Base-by-base conservation (phyloP, 2,113 vertebrate species). In the Fulmarus glacialis region DNA sequence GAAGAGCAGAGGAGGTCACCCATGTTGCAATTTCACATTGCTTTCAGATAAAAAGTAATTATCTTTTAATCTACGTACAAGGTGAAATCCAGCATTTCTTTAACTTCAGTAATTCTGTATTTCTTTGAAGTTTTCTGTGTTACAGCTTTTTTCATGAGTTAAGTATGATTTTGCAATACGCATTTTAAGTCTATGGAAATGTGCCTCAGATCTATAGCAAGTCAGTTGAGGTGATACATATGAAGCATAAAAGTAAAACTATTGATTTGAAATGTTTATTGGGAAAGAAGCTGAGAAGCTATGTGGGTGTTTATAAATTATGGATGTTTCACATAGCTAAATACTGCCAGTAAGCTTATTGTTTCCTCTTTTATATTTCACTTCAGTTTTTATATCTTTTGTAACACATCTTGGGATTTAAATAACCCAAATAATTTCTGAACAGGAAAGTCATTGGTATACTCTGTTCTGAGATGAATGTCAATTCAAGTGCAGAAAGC, bases 231-330 rank as follows among this genome's bases (percentile, higher is more conserved):
- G 48, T 70, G 24, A 47, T 58, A 59, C 32, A 34, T 52, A 30
- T 24, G 32, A 93, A 82, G 20, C 29, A 72, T 71, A 20, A 50
- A 87, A 86, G 27, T 78, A 85, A 92, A 89, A 74, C 27, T 83
- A 55, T 78, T 78, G 47, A 87, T 89, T 91, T 92, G 15, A 96
- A 89, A 88, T 42, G 22, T 50, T 83, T 80, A 47, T 94, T 91
- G 84, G 43, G 73, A 96, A 91, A 74, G 59, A 91, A 83, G 29
- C 21, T 87, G 50, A 75, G 27, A 85, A 90, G 11, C n/a, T 81
- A 7, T 40, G 16, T 52, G 58, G 4, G 24, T 66, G 34, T 67
- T 87, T 89, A 81, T 92, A 71, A 84, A 87, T 87, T 78, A 93
- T 42, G 38, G 7, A 71, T 63, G 52, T 63, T 94, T 87, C 43